These are phyloP conservation scores for Leptinotarsa haldemani DNA, from an alignment of 2,888 invertebrate species.

Conservation along the genomic window DNA sequence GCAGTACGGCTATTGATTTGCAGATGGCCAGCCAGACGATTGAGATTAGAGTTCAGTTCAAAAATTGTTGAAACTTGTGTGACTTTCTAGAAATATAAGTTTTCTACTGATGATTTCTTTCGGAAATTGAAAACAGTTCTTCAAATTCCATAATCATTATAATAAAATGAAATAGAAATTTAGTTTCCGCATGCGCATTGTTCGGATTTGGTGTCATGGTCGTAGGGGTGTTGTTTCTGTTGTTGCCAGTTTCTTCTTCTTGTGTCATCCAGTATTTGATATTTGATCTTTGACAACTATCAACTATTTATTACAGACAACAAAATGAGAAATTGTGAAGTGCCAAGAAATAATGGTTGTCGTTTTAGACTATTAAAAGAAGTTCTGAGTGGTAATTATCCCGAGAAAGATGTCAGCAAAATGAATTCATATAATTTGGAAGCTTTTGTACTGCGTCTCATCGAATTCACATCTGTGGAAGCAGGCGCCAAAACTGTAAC, in stretches of 20 bases:
- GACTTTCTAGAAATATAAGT: too few species aligned
- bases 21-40: conserved; percentile 30
- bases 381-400: conserved; percentile 32
- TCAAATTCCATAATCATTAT: not conserved
- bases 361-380: conserved; percentile 28
- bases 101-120: too few species aligned
- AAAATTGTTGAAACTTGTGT: too few species aligned
- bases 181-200: not conserved
- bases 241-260: conserved; percentile 20
- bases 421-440: conserved; percentile 26
- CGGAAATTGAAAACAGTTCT: too few species aligned
- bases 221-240: not conserved
- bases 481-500: conserved; percentile 31
- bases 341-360: not conserved
- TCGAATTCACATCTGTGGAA: conserved; percentile 30
- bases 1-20: conserved; percentile 29
- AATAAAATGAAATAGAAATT: not conserved
- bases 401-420: conserved; percentile 23
- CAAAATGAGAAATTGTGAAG: conserved; percentile 27
- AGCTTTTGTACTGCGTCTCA: conserved; percentile 32
- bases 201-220: not conserved
- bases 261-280: too few species aligned
- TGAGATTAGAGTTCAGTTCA: not conserved
- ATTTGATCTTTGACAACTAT: conserved; percentile 1
- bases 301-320: not conserved